Base-by-base conservation (phyloP, 2,113 vertebrate species). In the Phyllopteryx taeniolatus region DNA sequence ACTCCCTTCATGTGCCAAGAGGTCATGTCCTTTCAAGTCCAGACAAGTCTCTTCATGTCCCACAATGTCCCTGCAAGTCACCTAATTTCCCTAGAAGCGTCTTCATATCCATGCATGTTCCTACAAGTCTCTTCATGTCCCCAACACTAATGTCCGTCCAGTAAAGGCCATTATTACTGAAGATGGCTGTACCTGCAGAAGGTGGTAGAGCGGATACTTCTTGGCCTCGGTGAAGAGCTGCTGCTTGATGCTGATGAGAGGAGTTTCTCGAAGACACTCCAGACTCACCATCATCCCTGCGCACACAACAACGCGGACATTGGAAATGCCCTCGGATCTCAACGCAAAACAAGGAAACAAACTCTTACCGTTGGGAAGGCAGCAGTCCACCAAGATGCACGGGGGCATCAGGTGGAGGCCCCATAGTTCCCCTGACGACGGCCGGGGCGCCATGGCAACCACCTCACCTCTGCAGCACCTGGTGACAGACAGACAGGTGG, bases 341-440 rank as follows among this genome's bases (percentile, higher is more conserved):
- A 60, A 19, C 6, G 11, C 7, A 7, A 14, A 42, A 68, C 17
- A 33, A 0, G 14, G 9, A 14, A 68, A 9, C 3, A 20, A n/a
- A 20, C 4, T 4, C 35, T 1, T 75, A 86, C 93, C 92, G 1
- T 94, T 94, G 74, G 93, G 93, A 13, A 94, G 85, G 75, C 92
- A 93, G 81, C 93, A 94, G 78, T 94, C 93, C 85, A 94, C 93
- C 86, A 91, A 88, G 84, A 94, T 94, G 43, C 91, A 88, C 0
- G 93, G 93, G 78, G 92, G 93, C 93, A 94, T 94, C 75, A 94
- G 86, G 65, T 94, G 93, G 14, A 94, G 91, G 1, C 93, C 93
- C 93, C 93, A 94, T 74, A 94, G 80, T 70, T 94, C 93, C 59
- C 93, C 93, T 27, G 93, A 94, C 0, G 92, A 94, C 0, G 93